A percentile compares a stretch with the other conserved stretches of the same genome.
phyloP scores from a whole-genome alignment of 2,888 invertebrate genomes.

The Meandrusa payeni region DNA sequence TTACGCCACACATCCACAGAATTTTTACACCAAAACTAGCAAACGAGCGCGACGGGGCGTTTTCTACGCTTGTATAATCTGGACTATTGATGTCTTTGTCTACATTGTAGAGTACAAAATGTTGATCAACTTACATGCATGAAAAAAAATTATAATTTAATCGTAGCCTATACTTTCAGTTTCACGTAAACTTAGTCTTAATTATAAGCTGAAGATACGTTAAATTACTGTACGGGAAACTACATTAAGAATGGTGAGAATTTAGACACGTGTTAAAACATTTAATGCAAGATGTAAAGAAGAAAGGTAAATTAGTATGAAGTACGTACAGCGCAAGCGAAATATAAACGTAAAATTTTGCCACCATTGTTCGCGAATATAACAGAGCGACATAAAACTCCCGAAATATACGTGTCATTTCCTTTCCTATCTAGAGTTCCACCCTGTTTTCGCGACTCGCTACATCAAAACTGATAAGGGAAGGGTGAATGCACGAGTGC shows the following conservation, averaged over 20 bases:
- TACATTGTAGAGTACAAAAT: too few relatives aligned
- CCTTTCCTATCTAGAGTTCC: slow-evolving; percentile 46
- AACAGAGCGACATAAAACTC: slow-evolving; percentile 25
- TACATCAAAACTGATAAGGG: slow-evolving; percentile 73
- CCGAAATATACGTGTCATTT: slow-evolving; percentile 52
- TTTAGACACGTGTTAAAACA: slow-evolving; percentile 17
- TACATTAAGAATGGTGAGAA: slow-evolving; percentile 19
- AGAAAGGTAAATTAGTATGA: slow-evolving; percentile 21
- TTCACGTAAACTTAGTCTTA: too few relatives aligned
- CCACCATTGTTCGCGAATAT: slow-evolving; percentile 22
- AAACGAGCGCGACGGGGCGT: too few relatives aligned
- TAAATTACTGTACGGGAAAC: too few relatives aligned
- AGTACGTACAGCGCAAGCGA: slow-evolving; percentile 9
- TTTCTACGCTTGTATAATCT: too few relatives aligned
- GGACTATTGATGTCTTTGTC: too few relatives aligned
- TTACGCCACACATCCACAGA: too few relatives aligned
- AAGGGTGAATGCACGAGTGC: slow-evolving; percentile 77
- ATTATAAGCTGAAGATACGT: too few relatives aligned
- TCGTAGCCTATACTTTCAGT: too few relatives aligned
- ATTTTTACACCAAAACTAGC: too few relatives aligned
- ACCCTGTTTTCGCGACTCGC: slow-evolving; percentile 55
- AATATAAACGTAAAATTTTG: slow-evolving; percentile 19
- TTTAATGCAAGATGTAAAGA: slow-evolving; percentile 9
- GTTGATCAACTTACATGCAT: too few relatives aligned
- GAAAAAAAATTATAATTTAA: too few relatives aligned